Conservation (phyloP, 2,113 vertebrate genomes). For the Drymodes brunneopygia region DNA sequence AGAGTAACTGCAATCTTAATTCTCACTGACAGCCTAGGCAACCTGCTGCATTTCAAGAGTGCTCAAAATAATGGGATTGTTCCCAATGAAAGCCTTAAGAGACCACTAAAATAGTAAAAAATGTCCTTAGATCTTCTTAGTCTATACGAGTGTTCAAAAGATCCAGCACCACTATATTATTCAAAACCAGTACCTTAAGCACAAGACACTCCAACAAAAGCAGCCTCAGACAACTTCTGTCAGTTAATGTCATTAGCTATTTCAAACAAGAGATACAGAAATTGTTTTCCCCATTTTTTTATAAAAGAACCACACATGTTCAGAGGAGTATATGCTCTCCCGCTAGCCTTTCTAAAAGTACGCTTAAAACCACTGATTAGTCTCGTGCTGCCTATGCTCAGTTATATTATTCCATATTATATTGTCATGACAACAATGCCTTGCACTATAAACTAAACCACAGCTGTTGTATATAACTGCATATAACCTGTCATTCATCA, state of each 20-base stretch:
- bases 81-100: neutral
- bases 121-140: neutral
- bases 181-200: neutral
- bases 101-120: neutral
- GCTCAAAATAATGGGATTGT: neutral
- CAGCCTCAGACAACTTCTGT: neutral
- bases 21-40: neutral
- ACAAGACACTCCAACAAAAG: neutral
- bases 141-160: neutral
- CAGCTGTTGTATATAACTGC: accelerated
- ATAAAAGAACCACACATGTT: neutral
- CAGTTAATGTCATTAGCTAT: neutral
- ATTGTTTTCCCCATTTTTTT: neutral
- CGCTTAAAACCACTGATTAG: neutral
- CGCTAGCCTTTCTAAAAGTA: neutral
- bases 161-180: neutral
- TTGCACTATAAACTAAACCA: neutral
- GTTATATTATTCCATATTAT: neutral
- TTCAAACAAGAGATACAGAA: neutral
- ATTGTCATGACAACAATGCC: neutral
- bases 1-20: neutral
- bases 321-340: neutral
- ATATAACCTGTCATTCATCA: neutral
- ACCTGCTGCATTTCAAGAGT: neutral
- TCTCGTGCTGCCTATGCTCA: neutral